phyloP scores from a whole-genome alignment of 92 coral and sea anemone species.

The Umimayanthus chanpuru region DNA sequence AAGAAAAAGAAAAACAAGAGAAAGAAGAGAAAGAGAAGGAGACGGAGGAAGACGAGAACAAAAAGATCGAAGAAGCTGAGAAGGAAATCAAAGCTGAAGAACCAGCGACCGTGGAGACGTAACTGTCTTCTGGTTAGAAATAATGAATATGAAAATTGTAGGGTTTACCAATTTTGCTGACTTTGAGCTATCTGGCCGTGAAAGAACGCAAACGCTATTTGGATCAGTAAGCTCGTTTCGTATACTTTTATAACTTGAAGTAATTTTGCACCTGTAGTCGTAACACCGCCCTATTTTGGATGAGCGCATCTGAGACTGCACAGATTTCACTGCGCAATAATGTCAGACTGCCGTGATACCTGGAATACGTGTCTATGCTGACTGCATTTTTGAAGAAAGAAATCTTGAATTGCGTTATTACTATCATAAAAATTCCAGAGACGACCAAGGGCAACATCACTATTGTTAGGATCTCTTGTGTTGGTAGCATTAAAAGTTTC shows the following conservation, averaged over 20 bases:
- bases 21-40: background rate
- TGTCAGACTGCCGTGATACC: background rate
- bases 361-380: background rate
- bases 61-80: background rate
- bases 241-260: background rate
- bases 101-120: conserved; percentile 26
- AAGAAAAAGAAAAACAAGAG: conserved; percentile 5
- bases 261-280: background rate
- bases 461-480: background rate
- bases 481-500: background rate
- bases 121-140: background rate
- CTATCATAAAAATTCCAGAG: background rate
- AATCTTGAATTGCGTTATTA: background rate
- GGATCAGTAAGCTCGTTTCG: background rate
- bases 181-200: background rate
- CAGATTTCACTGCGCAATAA: background rate
- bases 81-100: conserved; percentile 23
- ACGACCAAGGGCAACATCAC: background rate
- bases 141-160: background rate
- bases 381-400: background rate
- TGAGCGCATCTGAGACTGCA: background rate
- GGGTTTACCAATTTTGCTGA: background rate
- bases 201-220: conserved; percentile 2
- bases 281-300: background rate
- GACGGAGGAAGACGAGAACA: background rate